phyloP scores from a whole-genome alignment of 2,113 vertebrate genomes.

The Lepisosteus oculatus region DNA sequence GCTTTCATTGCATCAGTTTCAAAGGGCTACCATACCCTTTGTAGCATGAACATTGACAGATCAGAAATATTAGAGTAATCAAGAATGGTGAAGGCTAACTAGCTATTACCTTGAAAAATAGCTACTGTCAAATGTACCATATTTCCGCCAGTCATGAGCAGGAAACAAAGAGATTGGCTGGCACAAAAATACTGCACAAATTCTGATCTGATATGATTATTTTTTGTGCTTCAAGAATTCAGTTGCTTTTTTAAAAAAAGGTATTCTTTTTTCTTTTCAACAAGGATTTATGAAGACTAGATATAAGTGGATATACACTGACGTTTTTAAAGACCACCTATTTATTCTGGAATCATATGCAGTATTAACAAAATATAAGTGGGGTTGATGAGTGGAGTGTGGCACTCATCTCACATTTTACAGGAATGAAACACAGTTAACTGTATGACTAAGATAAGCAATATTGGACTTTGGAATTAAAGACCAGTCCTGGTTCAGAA shows the following conservation, averaged over 20 bases:
- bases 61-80: neutral
- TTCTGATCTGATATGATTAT: neutral
- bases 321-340: too few relatives aligned
- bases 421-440: too few relatives aligned
- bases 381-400: too few relatives aligned
- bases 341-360: too few relatives aligned
- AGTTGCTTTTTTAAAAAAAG: neutral
- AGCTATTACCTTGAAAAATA: neutral
- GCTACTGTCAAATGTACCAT: slow-evolving; percentile 5
- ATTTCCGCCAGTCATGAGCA: neutral
- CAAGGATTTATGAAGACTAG: too few relatives aligned
- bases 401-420: too few relatives aligned
- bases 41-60: neutral
- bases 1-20: neutral
- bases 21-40: neutral
- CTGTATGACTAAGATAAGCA: too few relatives aligned
- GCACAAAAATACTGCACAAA: neutral
- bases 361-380: too few relatives aligned
- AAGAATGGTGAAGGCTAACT: neutral
- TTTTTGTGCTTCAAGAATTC: neutral
- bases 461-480: too few relatives aligned
- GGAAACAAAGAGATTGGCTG: neutral
- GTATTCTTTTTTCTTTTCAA: neutral
- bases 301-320: too few relatives aligned
- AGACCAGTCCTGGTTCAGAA: too few relatives aligned